Base-by-base conservation (phyloP, 2,888 invertebrate species). In the Ptychoptera contaminata region DNA sequence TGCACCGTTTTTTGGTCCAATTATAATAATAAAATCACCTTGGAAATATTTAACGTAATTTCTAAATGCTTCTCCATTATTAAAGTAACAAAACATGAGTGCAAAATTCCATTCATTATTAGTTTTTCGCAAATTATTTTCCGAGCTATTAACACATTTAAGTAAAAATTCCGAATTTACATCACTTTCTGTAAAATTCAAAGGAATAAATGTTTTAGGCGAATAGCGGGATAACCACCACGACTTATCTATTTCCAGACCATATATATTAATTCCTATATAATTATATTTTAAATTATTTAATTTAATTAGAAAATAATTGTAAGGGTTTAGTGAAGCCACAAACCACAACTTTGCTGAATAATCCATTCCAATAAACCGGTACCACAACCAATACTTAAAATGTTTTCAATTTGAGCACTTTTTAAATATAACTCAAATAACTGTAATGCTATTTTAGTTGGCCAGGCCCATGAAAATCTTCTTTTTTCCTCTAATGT, bases 351-450 rank as follows among this genome's bases (percentile, higher is more conserved):
- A 53, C 74, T 73, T 60, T 74, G 65, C 37, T 66, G 65, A 40
- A 87, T 64, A 51, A 86, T 73, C 85, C 86, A 86, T 61, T 87
- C 87, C 30, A 87, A 65, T n/a, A 87, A 64, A 1, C 86, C 86
- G 50, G 77, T 78, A 11, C 87, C 86, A 58, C 86, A 86, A 1
- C 86, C 86, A 32, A 87, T 63, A 51, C 85, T 85, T 45, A 77
- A 59, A 35, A 85, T 61, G 23, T 65, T 67, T 7, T 60, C 56
- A 51, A 77, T 66, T 6, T 64, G 50, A 14, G 71, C 56, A 32
- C 67, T 57, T 14, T 51, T 47, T 42, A 80, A 54, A 40, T 67
- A 56, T 5, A 61, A 53, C 50, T 68, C 65, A 0, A 85, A 60
- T 56, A 77, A 79, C 8, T 55, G 50, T 40, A 85, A 70, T 59